Percentiles rank a stretch among this genome's conserved stretches.
Conservation (phyloP, 1,140 invertebrate species). For the Drosophila tropicalis region DNA sequence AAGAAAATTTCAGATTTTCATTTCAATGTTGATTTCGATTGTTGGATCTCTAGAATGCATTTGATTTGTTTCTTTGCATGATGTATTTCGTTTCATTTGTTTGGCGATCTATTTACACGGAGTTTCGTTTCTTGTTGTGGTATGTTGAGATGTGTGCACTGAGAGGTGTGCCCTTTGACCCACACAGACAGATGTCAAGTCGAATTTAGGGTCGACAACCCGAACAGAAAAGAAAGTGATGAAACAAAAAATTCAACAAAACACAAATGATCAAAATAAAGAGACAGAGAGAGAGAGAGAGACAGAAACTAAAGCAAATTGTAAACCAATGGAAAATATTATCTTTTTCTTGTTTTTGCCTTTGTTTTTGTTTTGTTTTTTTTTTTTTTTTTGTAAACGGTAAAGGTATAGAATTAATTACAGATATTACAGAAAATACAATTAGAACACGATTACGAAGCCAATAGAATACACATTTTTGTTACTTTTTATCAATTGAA, state of each 20-base stretch:
- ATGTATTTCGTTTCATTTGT: constrained; percentile 3
- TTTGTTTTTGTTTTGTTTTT: neutral
- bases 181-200: constrained; percentile 9
- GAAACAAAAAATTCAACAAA: neutral
- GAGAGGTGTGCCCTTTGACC: constrained; percentile 10
- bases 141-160: constrained; percentile 1
- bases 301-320: neutral
- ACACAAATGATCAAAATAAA: neutral
- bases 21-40: constrained; percentile 8
- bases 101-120: constrained; percentile 39
- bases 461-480: constrained; percentile 75
- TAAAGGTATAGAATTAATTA: constrained; percentile 11
- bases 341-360: neutral
- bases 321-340: constrained; percentile 2
- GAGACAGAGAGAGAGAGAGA: neutral
- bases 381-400: neutral
- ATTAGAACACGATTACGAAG: constrained; percentile 73
- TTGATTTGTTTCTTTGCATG: too few relatives aligned
- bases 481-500: constrained; percentile 67
- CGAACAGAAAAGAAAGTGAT: neutral
- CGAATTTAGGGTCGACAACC: neutral
- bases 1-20: constrained; percentile 9
- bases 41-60: neutral
- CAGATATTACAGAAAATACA: constrained; percentile 34
- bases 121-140: neutral